Base-by-base conservation (phyloP, 2,113 vertebrate genomes). In the Calypte anna region DNA sequence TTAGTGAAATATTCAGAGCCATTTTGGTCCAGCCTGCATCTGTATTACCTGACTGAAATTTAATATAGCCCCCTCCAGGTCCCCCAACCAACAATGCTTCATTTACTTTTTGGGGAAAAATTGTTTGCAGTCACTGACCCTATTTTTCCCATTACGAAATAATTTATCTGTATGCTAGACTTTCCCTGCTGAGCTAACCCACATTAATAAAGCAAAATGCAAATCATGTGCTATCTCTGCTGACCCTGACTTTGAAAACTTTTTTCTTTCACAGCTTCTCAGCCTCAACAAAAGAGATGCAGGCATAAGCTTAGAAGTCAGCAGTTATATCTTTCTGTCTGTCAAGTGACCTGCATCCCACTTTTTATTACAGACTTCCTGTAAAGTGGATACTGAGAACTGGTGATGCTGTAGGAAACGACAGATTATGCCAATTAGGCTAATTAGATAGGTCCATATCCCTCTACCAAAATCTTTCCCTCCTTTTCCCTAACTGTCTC, bases 231-330 rank as follows among this genome's bases (percentile, higher is more conserved):
- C 78, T 55, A 27, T 66, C 51, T 90, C 53, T 90, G 67, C 75
- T 97, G 90, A 91, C 90, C 80, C 76, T 5, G 10, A 69, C 70
- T 94, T 92, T 72, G 62, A 93, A 93, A 96, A 84, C 36, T 54
- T 68, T 83, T 96, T 96, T 57, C 62, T 86, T 93, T 94, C 79
- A 51, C 27, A 82, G 43, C 30, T 82, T 91, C 74, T 92, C 48
- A 63, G 74, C 75, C 62, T 68, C 64, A 67, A 92, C 82, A 82
- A 86, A 74, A 81, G 66, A 80, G 54, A 88, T 6, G 3, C 8
- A 68, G 67, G 27, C 10, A 1, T n/a, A 53, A 92, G 63, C 83
- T 94, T 92, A 90, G 88, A 91, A 95, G 82, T 66, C 86, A 93
- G 82, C 84, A 87, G 74, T 79, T 80, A 82, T 14, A 50, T 57